Base-by-base conservation (phyloP, 1,140 invertebrate species). In the Drosophila nigromelanica region DNA sequence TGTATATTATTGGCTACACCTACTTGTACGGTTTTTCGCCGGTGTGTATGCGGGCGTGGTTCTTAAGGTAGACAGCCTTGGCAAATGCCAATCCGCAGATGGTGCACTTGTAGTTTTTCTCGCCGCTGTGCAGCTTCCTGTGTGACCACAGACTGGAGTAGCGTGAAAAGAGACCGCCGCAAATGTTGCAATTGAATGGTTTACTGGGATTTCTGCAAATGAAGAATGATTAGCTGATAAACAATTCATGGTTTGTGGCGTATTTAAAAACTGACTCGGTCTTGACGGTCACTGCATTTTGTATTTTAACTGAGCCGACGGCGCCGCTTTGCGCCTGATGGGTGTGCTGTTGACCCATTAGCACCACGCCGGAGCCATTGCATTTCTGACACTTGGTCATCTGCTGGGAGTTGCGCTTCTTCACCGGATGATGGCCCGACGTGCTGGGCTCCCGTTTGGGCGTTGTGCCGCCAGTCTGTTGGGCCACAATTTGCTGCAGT, bases 31-130 rank as follows among this genome's bases (percentile, higher is more conserved):
- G 97, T 83, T 97, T 97, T 91, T 97, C 96, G 45, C 95, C 95
- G 4, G 94, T 95, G 52, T 98, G 97, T 80, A 97, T 96, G 59
- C 96, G 93, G 37, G 96, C 96, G 91, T 98, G 97, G 91, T 99
- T 99, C 91, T 98, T 98, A 51, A 98, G 93, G 92, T 97, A 97
- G 7, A 96, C 96, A 43, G 96, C 96, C 92, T 97, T 96, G 24
- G 98, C 98, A 93, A 99, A 99, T 63, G 97, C 97, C 66, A 98
- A 95, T 24, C 97, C 97, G 92, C 98, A 99, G 40, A 97, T 96
- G 78, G 97, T 96, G 93, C 98, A 99, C 91, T 97, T 97, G 91
- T 97, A 97, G 75, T 97, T 96, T 92, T 97, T 97, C 91, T 97
- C 97, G 27, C 96, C 96, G 56, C 96, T 95, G 92, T 97, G 96